phyloP scores from a whole-genome alignment of 1,140 invertebrate genomes.

The Nasonia vitripennis region DNA sequence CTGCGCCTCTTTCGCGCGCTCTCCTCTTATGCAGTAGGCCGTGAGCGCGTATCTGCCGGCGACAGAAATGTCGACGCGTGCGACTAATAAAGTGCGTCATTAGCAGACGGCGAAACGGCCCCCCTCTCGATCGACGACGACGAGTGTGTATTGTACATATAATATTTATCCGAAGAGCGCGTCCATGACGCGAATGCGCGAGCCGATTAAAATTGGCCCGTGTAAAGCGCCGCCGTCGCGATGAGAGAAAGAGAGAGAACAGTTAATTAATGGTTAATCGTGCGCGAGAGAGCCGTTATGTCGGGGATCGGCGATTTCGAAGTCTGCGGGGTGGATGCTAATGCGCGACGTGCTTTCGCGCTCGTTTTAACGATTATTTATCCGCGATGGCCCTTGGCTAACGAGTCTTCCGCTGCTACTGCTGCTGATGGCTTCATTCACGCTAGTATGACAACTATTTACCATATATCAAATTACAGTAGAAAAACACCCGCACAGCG shows the following conservation, averaged over 20 bases:
- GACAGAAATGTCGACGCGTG: slow-evolving; percentile 69
- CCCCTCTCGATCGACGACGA: slow-evolving; percentile 59
- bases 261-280: slow-evolving; percentile 55
- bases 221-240: slow-evolving; percentile 48
- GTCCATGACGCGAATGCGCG: slow-evolving; percentile 53
- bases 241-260: not conserved
- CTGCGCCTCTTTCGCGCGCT: slow-evolving; percentile 57
- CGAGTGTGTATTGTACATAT: slow-evolving; percentile 18
- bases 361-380: slow-evolving; percentile 4
- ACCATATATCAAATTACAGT: too few species aligned
- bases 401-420: not conserved
- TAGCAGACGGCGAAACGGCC: slow-evolving; percentile 65
- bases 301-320: slow-evolving; percentile 34
- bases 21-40: not conserved
- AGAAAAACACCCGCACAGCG: not conserved
- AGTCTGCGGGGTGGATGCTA: not conserved
- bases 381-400: not conserved
- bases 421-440: not conserved
- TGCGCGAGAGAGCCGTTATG: not conserved
- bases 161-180: slow-evolving; percentile 45
- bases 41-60: slow-evolving; percentile 62
- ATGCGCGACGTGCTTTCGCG: not conserved
- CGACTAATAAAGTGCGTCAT: slow-evolving; percentile 71
- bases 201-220: slow-evolving; percentile 62
- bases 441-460: too few species aligned